A percentile compares a stretch with the other conserved stretches of the same genome.
These are phyloP conservation scores for Cryptops parisi DNA, from an alignment of 2,888 invertebrate genomes.

Conservation along the genomic window DNA sequence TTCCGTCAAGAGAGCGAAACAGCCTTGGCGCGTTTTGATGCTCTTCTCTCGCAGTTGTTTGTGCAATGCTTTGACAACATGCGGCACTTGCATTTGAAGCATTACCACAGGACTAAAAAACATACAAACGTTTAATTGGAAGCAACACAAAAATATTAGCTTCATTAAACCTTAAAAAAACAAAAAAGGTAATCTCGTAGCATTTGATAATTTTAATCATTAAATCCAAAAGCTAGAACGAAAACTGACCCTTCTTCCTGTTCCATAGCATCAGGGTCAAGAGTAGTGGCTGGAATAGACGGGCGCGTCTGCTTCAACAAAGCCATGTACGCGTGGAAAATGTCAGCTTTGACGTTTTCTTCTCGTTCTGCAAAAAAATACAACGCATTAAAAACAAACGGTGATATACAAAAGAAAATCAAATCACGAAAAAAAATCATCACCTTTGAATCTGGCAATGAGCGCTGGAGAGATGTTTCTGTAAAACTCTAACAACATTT, in stretches of 20 bases:
- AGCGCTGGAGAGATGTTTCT: slow-evolving; percentile 75
- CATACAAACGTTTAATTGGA: slow-evolving; percentile 7
- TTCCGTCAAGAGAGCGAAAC: slow-evolving; percentile 79
- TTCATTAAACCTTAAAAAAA: no score
- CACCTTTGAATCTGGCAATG: slow-evolving; percentile 82
- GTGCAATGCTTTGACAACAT: slow-evolving; percentile 75
- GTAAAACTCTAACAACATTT: slow-evolving; percentile 78
- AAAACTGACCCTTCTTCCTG: slow-evolving; percentile 32
- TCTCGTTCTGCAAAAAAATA: slow-evolving; percentile 57
- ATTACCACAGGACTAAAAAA: slow-evolving; percentile 29
- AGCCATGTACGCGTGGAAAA: slow-evolving; percentile 91
- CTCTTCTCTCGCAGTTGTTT: slow-evolving; percentile 72
- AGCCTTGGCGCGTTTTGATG: slow-evolving; percentile 78
- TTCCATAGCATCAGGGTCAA: slow-evolving; percentile 34
- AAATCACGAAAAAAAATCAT: slow-evolving; percentile 23
- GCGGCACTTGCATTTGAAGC: slow-evolving; percentile 44
- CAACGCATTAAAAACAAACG: background rate
- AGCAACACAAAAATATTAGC: no score
- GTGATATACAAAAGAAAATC: no score
- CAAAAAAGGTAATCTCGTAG: no score
- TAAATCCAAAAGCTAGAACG: background rate
- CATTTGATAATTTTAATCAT: background rate
- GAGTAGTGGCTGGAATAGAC: slow-evolving; percentile 32
- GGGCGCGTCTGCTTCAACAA: slow-evolving; percentile 78
- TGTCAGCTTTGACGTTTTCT: slow-evolving; percentile 97